Conservation (phyloP, 2,113 vertebrate species). For the Pongo pygmaeus region DNA sequence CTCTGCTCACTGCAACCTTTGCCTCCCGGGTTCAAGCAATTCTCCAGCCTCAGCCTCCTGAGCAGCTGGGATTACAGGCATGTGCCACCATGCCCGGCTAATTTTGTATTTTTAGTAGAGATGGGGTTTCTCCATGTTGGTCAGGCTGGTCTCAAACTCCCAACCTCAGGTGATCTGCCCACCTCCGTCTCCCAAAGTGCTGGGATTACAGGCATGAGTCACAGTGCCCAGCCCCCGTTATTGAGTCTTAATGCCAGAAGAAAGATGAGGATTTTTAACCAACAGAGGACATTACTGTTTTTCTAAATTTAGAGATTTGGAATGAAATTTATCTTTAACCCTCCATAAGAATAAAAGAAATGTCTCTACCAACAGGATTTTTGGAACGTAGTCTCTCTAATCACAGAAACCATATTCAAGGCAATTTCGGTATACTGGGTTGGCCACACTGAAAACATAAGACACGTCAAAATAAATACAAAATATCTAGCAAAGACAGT, state of each 20-base stretch:
- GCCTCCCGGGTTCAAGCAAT: too few relatives aligned
- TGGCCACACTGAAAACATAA: neutral
- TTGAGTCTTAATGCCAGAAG: neutral
- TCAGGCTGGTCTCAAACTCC: too few relatives aligned
- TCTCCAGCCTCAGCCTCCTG: too few relatives aligned
- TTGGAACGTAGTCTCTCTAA: neutral
- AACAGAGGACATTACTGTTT: neutral
- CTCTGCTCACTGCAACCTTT: too few relatives aligned
- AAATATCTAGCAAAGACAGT: neutral
- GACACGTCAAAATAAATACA: neutral
- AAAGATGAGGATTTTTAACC: constrained; percentile 25
- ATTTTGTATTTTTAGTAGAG: too few relatives aligned
- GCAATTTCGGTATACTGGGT: neutral
- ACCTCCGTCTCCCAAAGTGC: too few relatives aligned
- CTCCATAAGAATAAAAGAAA: neutral
- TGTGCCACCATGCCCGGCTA: too few relatives aligned
- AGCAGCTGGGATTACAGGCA: too few relatives aligned
- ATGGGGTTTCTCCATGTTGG: too few relatives aligned
- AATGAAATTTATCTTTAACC: neutral
- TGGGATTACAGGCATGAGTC: too few relatives aligned
- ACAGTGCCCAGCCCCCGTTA: too few relatives aligned
- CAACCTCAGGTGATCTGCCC: too few relatives aligned
- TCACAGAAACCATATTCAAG: neutral
- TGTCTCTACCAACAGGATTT: neutral
- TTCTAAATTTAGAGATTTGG: neutral